Base-by-base conservation (phyloP, 2,113 vertebrate species). In the Syngnathus floridae region DNA sequence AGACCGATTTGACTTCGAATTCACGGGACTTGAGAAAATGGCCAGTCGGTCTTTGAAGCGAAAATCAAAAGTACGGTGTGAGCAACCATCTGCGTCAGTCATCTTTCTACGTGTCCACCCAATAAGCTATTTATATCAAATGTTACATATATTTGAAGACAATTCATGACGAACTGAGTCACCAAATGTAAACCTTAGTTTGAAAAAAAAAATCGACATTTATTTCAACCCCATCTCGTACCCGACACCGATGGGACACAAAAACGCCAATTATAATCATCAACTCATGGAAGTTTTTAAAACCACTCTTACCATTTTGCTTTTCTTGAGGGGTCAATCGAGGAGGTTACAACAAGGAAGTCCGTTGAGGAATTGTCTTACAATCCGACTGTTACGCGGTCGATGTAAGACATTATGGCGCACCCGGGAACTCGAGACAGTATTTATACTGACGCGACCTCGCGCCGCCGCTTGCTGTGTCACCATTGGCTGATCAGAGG, bases 351-450 rank as follows among this genome's bases (percentile, higher is more conserved):
- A 22, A 73, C 26, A 22, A 73, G 76, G 71, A 62, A 63, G 63
- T 83, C 66, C 74, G 66, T 51, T 64, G 37, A n/a, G 57, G 62
- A 67, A 70, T 75, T 31, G 86, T 93, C 93, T 95, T 92, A 94
- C 93, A 92, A 83, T 84, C 83, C 92, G 94, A 95, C 93, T 87
- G 86, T 91, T 89, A 93, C 75, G 92, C 70, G 91, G 92, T 94
- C 93, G 93, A 90, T 92, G 93, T 94, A 95, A 95, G 93, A 94
- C 79, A 89, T 90, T 90, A 89, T 91, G 82, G 84, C 68, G 83
- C 66, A 65, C 76, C 64, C n/a, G 70, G 76, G 74, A 58, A 82
- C 74, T 77, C 80, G 76, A 71, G 21, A 81, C 22, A 73, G 60
- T 82, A 80, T 95, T 88, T 94, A 93, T 93, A 77, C 73, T 59